These are phyloP conservation scores for Oceanodroma tethys DNA, from an alignment of 2,113 vertebrate genomes.

Conservation along the genomic window DNA sequence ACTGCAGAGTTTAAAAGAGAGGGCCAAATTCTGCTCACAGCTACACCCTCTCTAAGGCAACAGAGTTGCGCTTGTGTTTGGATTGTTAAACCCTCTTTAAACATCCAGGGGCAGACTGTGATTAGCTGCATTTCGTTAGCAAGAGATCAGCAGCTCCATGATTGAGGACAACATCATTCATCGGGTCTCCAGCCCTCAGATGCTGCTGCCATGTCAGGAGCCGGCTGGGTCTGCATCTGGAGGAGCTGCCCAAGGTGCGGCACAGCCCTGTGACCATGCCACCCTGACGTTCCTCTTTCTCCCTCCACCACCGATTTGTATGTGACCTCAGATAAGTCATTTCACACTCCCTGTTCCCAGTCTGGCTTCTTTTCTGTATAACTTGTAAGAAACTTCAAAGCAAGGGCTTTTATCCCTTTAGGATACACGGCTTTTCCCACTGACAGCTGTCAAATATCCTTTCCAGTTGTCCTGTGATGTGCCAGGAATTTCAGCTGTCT, in stretches of 20 bases:
- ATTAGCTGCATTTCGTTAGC: background rate
- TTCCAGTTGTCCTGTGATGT: background rate
- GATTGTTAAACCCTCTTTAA: constrained; percentile 24
- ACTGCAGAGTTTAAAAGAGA: constrained; percentile 10
- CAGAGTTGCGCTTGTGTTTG: constrained; percentile 30
- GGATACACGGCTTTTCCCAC: constrained; percentile 17
- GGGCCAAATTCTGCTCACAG: constrained; percentile 48
- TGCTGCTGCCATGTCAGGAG: background rate
- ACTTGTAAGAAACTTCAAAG: constrained; percentile 29
- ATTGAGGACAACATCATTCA: background rate
- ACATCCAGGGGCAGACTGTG: background rate
- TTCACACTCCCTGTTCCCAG: background rate
- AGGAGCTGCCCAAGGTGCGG: background rate
- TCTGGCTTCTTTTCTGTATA: background rate
- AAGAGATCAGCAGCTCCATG: background rate
- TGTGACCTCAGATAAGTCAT: background rate
- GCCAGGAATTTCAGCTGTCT: constrained; percentile 35
- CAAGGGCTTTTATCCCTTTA: constrained; percentile 7
- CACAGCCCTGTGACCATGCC: background rate
- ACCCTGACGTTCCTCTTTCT: background rate
- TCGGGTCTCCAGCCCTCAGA: background rate
- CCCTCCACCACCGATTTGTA: fast-evolving
- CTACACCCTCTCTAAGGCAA: constrained; percentile 51
- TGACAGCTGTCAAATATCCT: constrained; percentile 54
- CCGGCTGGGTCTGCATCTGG: background rate